phyloP scores from a whole-genome alignment of 2,113 vertebrate species.

The Petrocephalus microphthalmus region DNA sequence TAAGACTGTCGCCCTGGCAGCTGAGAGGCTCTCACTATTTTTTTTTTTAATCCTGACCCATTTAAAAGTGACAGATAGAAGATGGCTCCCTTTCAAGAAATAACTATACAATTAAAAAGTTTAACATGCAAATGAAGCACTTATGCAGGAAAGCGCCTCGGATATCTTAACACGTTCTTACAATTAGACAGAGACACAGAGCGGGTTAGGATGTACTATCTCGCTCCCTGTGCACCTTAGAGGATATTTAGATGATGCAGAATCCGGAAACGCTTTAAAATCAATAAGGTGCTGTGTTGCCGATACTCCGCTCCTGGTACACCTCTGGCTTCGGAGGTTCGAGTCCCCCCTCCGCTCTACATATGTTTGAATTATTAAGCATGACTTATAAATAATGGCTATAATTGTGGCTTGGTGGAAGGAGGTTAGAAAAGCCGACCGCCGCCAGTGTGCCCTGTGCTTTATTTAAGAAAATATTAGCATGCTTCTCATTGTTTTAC shows the following conservation, averaged over 20 bases:
- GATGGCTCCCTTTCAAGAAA: neutral
- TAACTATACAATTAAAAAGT: neutral
- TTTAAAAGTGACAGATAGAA: conserved; percentile 35
- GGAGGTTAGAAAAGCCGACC: neutral
- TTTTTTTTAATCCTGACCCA: conserved; percentile 42
- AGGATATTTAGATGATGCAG: conserved; percentile 44
- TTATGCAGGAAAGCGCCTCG: neutral
- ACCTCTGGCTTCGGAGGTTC: neutral
- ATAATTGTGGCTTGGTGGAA: conserved; percentile 1
- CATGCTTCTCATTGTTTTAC: neutral
- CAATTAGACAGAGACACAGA: neutral
- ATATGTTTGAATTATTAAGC: conserved; percentile 37
- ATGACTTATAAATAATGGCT: neutral
- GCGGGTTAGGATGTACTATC: neutral
- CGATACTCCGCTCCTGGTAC: neutral
- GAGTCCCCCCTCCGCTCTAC: neutral
- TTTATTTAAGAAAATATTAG: neutral
- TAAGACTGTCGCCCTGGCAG: neutral
- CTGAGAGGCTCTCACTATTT: conserved; percentile 30
- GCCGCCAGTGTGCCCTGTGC: neutral
- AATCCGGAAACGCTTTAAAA: conserved; percentile 46
- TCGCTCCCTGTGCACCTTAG: conserved; percentile 29
- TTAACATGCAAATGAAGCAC: neutral
- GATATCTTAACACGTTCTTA: neutral
- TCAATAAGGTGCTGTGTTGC: conserved; percentile 42